Percentiles rank a stretch among this genome's conserved stretches.
These are phyloP conservation scores for Nannoperca australis DNA, from an alignment of 2,797 vertebrate genomes.

Conservation along the genomic window DNA sequence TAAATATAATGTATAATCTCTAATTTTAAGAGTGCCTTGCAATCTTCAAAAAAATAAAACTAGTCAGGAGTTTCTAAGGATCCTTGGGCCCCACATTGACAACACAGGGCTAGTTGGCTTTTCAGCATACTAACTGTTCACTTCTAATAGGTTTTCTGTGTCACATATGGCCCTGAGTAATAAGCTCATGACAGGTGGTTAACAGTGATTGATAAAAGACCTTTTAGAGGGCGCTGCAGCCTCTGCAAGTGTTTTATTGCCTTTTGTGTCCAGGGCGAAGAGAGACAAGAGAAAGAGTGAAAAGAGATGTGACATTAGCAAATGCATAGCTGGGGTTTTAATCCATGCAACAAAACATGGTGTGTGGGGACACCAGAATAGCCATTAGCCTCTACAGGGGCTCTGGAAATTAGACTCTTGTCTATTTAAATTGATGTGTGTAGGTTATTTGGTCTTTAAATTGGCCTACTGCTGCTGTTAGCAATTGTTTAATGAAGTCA, in stretches of 20 bases:
- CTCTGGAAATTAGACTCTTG: slow-evolving; percentile 10
- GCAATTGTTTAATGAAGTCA: slow-evolving; percentile 8
- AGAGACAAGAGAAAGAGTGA: slow-evolving; percentile 11
- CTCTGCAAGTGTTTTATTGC: slow-evolving; percentile 43
- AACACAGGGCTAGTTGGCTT: slow-evolving; percentile 1
- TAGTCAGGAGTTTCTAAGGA: neutral
- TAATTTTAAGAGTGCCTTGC: neutral
- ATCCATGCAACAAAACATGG: slow-evolving; percentile 27
- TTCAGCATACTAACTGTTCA: slow-evolving; percentile 31
- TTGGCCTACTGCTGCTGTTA: slow-evolving; percentile 1
- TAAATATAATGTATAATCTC: neutral
- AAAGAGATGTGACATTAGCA: slow-evolving; percentile 23
- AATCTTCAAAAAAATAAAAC: neutral
- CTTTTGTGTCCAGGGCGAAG: slow-evolving; percentile 19
- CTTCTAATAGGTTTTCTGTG: slow-evolving; percentile 44
- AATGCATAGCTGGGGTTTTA: slow-evolving; percentile 14
- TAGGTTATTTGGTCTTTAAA: slow-evolving; percentile 14
- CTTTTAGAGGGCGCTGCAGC: slow-evolving; percentile 39
- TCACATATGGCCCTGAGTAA: slow-evolving; percentile 59
- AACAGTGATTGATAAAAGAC: slow-evolving; percentile 65
- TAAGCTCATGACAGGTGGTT: slow-evolving; percentile 56
- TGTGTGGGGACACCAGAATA: neutral
- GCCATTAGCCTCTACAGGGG: slow-evolving; percentile 1
- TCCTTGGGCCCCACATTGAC: neutral
- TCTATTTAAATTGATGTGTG: slow-evolving; percentile 3